phyloP scores from a whole-genome alignment of 1,140 invertebrate genomes.

The Cotesia glomerata region DNA sequence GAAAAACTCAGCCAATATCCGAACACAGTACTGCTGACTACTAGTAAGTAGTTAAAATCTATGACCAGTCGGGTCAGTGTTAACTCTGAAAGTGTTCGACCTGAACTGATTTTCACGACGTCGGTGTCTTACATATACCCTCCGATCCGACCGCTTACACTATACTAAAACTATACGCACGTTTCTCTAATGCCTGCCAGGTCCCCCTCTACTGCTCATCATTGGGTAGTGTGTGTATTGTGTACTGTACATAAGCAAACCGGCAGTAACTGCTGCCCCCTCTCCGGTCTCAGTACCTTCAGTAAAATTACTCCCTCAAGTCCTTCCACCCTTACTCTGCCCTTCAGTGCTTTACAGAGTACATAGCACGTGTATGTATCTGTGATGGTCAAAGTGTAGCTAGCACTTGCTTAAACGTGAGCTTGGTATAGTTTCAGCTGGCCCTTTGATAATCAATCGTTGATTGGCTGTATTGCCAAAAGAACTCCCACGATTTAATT shows the following conservation, averaged over 20 bases:
- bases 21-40: too few species aligned
- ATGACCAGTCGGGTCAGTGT: neutral
- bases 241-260: neutral
- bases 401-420: conserved; percentile 17
- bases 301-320: neutral
- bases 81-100: conserved; percentile 30
- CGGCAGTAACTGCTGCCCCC: conserved; percentile 17
- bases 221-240: neutral
- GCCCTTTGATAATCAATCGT: conserved; percentile 18
- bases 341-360: too few species aligned
- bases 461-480: conserved; percentile 1
- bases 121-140: neutral
- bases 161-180: conserved; percentile 4
- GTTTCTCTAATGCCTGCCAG: neutral
- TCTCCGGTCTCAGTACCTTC: neutral
- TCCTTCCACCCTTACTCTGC: neutral
- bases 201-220: too few species aligned
- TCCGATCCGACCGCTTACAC: too few species aligned
- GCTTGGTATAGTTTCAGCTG: too few species aligned
- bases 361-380: too few species aligned
- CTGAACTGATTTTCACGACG: conserved; percentile 31
- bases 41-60: neutral
- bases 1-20: too few species aligned
- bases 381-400: neutral
- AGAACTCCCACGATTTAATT: neutral